Conservation (phyloP, 2,113 vertebrate genomes). For the Gallinago undulata region DNA sequence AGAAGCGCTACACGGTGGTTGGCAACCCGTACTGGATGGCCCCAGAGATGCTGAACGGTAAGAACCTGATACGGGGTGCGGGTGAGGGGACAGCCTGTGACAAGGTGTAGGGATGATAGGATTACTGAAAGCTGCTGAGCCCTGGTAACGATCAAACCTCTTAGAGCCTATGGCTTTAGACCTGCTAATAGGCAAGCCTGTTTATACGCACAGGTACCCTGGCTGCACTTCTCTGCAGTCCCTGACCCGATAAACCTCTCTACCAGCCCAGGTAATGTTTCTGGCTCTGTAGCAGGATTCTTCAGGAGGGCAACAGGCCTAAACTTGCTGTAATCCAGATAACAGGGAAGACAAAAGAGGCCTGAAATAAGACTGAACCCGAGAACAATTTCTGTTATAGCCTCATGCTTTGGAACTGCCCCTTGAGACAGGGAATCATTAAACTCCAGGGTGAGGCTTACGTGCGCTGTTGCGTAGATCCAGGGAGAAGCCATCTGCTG, state of each 20-base stretch:
- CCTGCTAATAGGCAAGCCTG: neutral
- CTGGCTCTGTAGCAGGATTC: neutral
- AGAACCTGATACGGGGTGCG: slow-evolving; percentile 8
- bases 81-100: neutral
- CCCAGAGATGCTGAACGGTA: slow-evolving; percentile 97
- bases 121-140: neutral
- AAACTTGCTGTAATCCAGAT: neutral
- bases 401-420: neutral
- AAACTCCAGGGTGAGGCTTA: neutral
- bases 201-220: neutral
- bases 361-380: neutral
- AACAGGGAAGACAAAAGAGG: neutral
- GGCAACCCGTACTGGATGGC: slow-evolving; percentile 99
- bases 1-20: slow-evolving; percentile 95
- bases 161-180: neutral
- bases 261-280: neutral
- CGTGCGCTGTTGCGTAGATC: neutral
- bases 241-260: neutral
- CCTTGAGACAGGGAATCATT: neutral
- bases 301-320: neutral
- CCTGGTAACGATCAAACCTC: neutral
- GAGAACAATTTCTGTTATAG: neutral
- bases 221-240: neutral
- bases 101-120: neutral
- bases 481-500: neutral